Evolutionary conservation across 1,140 invertebrate species (phyloP), one percentile per base, ranked within the genome.

Genomic region (Sinella curviseta): DNA sequence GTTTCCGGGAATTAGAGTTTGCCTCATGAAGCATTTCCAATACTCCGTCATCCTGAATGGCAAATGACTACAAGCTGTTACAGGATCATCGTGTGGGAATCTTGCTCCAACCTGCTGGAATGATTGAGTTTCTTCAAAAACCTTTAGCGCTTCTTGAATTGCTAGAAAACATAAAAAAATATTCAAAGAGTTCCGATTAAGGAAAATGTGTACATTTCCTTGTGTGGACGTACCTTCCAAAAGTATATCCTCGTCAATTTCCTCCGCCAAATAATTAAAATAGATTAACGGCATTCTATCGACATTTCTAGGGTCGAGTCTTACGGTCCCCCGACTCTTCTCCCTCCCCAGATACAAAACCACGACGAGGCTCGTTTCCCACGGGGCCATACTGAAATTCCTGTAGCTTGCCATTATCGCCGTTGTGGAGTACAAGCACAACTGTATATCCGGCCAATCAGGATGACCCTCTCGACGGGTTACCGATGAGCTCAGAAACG

Each of bases 361-460:
- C 26, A 70, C 31, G 26, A 70, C 8, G 12, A 70, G 30, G 2
- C 26, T 2, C 2, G 65, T 70, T 70, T 70, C 65, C 12, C 8
- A 31, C 2, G 65, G 65, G 8, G 26, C 26, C 14, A 70, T 17
- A 4, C 28, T 31, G 30, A 70, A 4, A 70, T 70, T 70, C 31
- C 24, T 30, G n/a, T 17, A 70, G 3, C 8, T 8, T 33, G 12
- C 55, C 55, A 60, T 14, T 3, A 4, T 8, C 4, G 26, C n/a
- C 8, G 26, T 70, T 14, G 12, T 8, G 30, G 65, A 8, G 1
- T 24, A 12, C 31, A 70, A 3, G 12, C 3, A 30, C 26, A 70
- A n/a, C 12, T 70, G 65, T 14, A 70, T 70, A 70, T 70, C 65
- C 28, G 65, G 65, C 65, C 65, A 70, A 8, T 33, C n/a, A 14